phyloP scores from a whole-genome alignment of 2,113 vertebrate species.

The Rhineura floridana region DNA sequence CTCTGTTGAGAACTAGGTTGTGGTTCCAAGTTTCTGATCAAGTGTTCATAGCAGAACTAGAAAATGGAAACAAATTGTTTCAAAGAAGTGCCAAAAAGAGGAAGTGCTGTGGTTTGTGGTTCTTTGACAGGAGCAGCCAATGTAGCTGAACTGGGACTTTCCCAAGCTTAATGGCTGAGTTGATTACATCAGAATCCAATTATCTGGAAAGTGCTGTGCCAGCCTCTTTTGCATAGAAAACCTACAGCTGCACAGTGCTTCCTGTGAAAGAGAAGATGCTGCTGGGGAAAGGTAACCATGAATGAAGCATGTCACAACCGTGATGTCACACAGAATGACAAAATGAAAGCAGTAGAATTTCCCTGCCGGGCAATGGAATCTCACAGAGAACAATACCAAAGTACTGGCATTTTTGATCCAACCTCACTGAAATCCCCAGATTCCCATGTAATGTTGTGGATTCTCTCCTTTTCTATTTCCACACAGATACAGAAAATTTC shows the following conservation, averaged over 20 bases:
- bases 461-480: background rate
- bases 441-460: background rate
- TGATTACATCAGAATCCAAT: slow-evolving; percentile 27
- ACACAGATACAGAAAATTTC: background rate
- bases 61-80: slow-evolving; percentile 57
- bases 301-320: slow-evolving; percentile 1
- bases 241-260: accelerated
- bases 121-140: slow-evolving; percentile 10
- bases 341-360: slow-evolving; percentile 52
- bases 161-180: slow-evolving; percentile 14
- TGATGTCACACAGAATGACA: slow-evolving; percentile 37
- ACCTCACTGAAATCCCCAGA: background rate
- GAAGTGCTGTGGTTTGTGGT: slow-evolving; percentile 26
- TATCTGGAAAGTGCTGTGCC: slow-evolving; percentile 21
- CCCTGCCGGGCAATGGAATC: slow-evolving; percentile 22
- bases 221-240: background rate
- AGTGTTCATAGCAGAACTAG: slow-evolving; percentile 18
- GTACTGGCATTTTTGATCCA: background rate
- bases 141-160: slow-evolving; percentile 50
- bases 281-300: slow-evolving; percentile 9
- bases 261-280: background rate
- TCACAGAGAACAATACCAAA: slow-evolving; percentile 43
- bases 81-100: slow-evolving; percentile 34
- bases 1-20: background rate
- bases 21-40: background rate